phyloP scores from a whole-genome alignment of 2,113 vertebrate species.

The Nibea albiflora region DNA sequence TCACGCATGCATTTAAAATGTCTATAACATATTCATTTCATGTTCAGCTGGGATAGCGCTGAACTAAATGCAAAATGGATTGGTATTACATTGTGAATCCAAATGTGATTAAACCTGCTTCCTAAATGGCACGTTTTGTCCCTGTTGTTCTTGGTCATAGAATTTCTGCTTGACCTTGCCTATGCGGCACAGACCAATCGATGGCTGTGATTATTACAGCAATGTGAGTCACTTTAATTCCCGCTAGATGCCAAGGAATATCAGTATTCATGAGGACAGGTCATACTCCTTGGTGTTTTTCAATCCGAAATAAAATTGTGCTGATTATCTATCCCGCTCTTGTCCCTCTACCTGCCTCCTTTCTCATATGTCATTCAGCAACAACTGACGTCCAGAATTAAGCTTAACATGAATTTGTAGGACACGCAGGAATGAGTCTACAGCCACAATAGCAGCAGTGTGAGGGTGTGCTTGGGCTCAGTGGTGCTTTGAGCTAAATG shows the following conservation, averaged over 20 bases:
- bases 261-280: constrained; percentile 59
- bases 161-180: constrained; percentile 67
- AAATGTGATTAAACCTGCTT: constrained; percentile 60
- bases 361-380: constrained; percentile 3
- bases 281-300: constrained; percentile 48
- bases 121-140: constrained; percentile 25
- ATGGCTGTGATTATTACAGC: constrained; percentile 71
- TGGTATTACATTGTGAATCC: constrained; percentile 39
- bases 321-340: constrained; percentile 29
- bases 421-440: not conserved
- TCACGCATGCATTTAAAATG: not conserved
- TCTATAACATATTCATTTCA: not conserved
- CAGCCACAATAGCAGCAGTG: not conserved
- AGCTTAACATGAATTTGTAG: not conserved
- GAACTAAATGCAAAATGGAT: constrained; percentile 37
- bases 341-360: not conserved
- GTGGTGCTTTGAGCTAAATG: not conserved
- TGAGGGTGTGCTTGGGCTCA: not conserved
- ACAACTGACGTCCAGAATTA: not conserved
- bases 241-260: constrained; percentile 56
- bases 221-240: constrained; percentile 69
- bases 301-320: constrained; percentile 29
- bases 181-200: constrained; percentile 51
- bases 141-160: constrained; percentile 42
- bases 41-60: constrained; percentile 3